Conservation (phyloP, 2,888 invertebrate genomes). For the Polydrusus cervinus region DNA sequence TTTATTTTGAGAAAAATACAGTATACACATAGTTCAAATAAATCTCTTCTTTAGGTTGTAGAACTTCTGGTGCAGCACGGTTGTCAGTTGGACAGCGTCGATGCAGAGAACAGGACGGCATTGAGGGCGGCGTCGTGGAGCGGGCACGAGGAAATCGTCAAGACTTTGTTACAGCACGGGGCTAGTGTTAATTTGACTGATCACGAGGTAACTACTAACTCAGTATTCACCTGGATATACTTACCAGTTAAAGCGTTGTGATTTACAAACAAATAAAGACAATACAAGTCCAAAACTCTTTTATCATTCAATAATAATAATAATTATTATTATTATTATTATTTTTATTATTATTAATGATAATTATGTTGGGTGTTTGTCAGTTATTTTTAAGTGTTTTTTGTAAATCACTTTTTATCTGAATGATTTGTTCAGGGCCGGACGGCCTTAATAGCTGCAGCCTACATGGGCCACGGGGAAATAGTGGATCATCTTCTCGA, state of each 20-base stretch:
- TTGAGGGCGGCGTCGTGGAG: conserved; percentile 95
- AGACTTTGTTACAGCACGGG: conserved; percentile 83
- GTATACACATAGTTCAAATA: no score
- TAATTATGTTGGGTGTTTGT: no score
- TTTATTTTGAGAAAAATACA: no score
- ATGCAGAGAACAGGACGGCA: conserved; percentile 91
- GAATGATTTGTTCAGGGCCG: conserved; percentile 75
- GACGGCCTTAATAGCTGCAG: conserved; percentile 94
- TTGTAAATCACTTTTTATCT: background rate
- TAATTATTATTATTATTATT: no score
- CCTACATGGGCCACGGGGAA: conserved; percentile 94
- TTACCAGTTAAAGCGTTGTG: no score
- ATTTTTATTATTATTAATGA: no score
- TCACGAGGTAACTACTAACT: conserved; percentile 78
- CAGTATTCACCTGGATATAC: no score
- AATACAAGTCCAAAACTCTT: no score
- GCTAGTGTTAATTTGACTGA: conserved; percentile 89
- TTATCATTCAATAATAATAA: no score
- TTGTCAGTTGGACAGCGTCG: conserved; percentile 90
- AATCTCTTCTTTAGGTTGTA: conserved; percentile 76
- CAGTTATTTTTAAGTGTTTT: background rate
- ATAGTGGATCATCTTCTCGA: conserved; percentile 89
- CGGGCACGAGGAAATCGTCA: conserved; percentile 90
- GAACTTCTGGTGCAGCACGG: conserved; percentile 85
- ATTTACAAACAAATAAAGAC: no score